A percentile compares a stretch with the other conserved stretches of the same genome.
Evolutionary conservation across 2,113 vertebrate genomes (phyloP).

Genomic region (Mionectes macconnelli): DNA sequence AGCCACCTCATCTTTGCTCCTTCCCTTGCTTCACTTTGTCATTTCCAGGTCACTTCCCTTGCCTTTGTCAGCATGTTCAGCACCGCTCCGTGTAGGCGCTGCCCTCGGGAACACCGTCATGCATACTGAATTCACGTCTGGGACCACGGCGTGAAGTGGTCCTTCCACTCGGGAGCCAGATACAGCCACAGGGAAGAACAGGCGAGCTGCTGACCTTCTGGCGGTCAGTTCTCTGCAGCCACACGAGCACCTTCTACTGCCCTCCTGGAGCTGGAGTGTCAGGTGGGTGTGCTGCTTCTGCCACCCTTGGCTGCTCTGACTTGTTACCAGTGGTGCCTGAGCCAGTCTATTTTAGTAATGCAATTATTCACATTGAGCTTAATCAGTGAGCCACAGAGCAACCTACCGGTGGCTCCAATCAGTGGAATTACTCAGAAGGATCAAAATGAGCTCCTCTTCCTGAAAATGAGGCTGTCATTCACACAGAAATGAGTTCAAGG

Average conservation of each 20-base stretch:
- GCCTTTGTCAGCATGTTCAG: conserved; percentile 48
- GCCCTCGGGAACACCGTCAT: conserved; percentile 1
- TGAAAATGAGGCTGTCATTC: conserved; percentile 1
- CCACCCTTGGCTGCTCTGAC: not conserved
- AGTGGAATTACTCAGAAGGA: conserved; percentile 19
- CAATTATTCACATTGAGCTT: not conserved
- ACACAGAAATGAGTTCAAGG: not conserved
- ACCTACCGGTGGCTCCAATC: conserved; percentile 27
- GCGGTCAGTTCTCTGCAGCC: not conserved
- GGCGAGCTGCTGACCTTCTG: not conserved
- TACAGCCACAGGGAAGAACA: not conserved
- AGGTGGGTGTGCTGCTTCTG: not conserved
- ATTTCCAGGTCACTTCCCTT: conserved; percentile 68
- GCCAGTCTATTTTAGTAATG: not conserved
- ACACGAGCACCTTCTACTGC: not conserved
- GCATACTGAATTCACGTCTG: conserved; percentile 17
- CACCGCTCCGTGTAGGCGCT: not conserved
- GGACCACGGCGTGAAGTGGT: not conserved
- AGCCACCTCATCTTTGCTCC: conserved; percentile 12
- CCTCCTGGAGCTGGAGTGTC: not conserved
- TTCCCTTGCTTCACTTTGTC: conserved; percentile 44
- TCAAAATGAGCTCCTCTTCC: conserved; percentile 1
- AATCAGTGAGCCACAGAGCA: conserved; percentile 31
- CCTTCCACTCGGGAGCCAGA: not conserved
- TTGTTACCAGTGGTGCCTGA: not conserved